Evolutionary conservation across 2,113 vertebrate genomes (phyloP).

Genomic region (Trogon surrucura): DNA sequence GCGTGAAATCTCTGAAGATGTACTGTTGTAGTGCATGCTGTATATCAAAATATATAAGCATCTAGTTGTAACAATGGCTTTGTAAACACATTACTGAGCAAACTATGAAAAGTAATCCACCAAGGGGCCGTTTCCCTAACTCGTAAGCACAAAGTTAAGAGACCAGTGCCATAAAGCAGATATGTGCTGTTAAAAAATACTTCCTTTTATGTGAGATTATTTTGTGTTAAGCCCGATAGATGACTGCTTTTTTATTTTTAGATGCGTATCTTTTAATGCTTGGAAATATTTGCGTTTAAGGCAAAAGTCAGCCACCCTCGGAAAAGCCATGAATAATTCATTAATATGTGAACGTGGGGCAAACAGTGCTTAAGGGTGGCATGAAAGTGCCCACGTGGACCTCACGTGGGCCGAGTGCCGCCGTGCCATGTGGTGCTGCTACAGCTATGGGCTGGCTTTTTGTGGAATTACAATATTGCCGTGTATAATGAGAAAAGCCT

Average conservation of each 20-base stretch:
- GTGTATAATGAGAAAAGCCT: constrained; percentile 1
- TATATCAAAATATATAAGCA: constrained; percentile 77
- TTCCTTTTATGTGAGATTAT: constrained; percentile 55
- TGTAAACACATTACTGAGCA: constrained; percentile 75
- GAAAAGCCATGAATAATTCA: background rate
- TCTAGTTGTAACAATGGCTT: constrained; percentile 67
- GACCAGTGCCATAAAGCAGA: constrained; percentile 67
- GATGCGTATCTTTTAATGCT: background rate
- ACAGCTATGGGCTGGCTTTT: background rate
- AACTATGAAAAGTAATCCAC: constrained; percentile 79
- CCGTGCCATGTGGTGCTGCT: background rate
- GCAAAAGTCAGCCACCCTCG: background rate
- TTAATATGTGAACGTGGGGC: background rate
- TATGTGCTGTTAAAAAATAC: constrained; percentile 69
- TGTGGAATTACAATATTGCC: background rate
- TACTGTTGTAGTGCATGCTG: constrained; percentile 46
- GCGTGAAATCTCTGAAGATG: constrained; percentile 73
- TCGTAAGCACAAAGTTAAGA: constrained; percentile 70
- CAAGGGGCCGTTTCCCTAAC: constrained; percentile 70
- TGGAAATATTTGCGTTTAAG: constrained; percentile 1
- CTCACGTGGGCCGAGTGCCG: background rate
- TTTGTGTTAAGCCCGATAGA: constrained; percentile 44
- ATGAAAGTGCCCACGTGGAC: background rate
- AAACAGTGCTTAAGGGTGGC: background rate
- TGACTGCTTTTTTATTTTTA: constrained; percentile 37